These are phyloP conservation scores for Troides aeacus DNA, from an alignment of 2,888 invertebrate genomes.

Conservation along the genomic window DNA sequence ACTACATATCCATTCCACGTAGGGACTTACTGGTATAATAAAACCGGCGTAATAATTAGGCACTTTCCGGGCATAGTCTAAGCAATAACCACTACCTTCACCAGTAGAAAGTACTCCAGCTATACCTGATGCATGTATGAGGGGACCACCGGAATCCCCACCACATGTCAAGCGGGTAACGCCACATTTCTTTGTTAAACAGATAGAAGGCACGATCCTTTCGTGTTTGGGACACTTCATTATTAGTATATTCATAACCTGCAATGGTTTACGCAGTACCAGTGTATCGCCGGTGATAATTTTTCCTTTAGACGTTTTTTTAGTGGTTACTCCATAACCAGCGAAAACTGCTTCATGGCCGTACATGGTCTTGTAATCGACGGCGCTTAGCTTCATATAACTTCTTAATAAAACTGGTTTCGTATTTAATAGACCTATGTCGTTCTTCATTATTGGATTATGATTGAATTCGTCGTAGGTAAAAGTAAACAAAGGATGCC, in stretches of 20 bases:
- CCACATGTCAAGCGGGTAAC: neutral
- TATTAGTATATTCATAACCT: slow-evolving; percentile 10
- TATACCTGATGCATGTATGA: slow-evolving; percentile 14
- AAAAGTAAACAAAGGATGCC: slow-evolving; percentile 1
- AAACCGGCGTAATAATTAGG: neutral
- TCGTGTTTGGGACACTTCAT: neutral
- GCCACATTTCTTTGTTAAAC: slow-evolving; percentile 7
- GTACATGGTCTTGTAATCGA: slow-evolving; percentile 10
- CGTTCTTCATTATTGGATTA: neutral
- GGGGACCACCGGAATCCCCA: slow-evolving; percentile 22
- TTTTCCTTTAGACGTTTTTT: neutral
- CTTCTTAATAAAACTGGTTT: slow-evolving; percentile 3
- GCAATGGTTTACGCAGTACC: slow-evolving; percentile 3
- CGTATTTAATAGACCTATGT: slow-evolving; percentile 8
- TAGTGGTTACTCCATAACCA: slow-evolving; percentile 7
- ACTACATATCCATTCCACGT: slow-evolving; percentile 17
- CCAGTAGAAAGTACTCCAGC: slow-evolving; percentile 6
- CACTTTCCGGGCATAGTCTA: neutral
- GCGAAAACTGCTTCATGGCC: slow-evolving; percentile 15
- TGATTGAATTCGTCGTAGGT: neutral
- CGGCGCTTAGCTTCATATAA: slow-evolving; percentile 15
- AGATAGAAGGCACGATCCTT: neutral
- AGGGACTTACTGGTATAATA: slow-evolving; percentile 10
- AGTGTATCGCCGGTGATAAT: neutral
- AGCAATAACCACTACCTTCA: neutral